Evolutionary conservation across 1,140 invertebrate genomes (phyloP).

Genomic region (Trypoxylus dichotomus): DNA sequence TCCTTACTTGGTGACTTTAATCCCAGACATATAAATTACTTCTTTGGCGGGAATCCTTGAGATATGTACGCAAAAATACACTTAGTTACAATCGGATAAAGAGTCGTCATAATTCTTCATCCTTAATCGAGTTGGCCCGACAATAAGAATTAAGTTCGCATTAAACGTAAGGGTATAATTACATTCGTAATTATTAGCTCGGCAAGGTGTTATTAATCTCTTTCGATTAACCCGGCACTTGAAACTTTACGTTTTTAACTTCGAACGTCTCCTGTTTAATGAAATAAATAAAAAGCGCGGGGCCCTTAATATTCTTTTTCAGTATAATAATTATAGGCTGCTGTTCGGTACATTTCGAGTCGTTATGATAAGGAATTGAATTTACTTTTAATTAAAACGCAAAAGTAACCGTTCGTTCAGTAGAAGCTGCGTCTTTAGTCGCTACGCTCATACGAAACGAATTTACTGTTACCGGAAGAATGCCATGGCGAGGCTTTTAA

Average conservation of each 20-base stretch:
- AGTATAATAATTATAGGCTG: conserved; percentile 3
- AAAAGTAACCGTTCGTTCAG: not conserved
- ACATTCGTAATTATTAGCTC: conserved; percentile 22
- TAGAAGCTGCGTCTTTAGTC: no score
- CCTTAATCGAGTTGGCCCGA: not conserved
- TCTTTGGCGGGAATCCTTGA: not conserved
- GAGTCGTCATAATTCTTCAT: conserved; percentile 14
- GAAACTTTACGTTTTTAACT: not conserved
- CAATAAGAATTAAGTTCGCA: conserved; percentile 23
- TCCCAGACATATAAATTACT: conserved; percentile 22
- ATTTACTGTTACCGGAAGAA: no score
- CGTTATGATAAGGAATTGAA: conserved; percentile 2
- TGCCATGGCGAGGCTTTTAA: no score
- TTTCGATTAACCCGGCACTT: conserved; percentile 13
- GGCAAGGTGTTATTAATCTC: conserved; percentile 21
- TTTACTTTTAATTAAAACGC: conserved; percentile 7
- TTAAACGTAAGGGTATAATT: conserved; percentile 8
- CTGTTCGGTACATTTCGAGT: not conserved
- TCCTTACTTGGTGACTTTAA: not conserved
- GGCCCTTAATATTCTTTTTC: conserved; percentile 1
- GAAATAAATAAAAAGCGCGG: not conserved
- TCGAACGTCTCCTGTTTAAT: not conserved
- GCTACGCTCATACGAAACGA: no score
- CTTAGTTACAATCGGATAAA: conserved; percentile 9
- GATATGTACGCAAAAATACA: not conserved